A percentile compares a stretch with the other conserved stretches of the same genome.
Evolutionary conservation across 2,888 invertebrate species (phyloP).

Genomic region (Pristionchus maxplancki): DNA sequence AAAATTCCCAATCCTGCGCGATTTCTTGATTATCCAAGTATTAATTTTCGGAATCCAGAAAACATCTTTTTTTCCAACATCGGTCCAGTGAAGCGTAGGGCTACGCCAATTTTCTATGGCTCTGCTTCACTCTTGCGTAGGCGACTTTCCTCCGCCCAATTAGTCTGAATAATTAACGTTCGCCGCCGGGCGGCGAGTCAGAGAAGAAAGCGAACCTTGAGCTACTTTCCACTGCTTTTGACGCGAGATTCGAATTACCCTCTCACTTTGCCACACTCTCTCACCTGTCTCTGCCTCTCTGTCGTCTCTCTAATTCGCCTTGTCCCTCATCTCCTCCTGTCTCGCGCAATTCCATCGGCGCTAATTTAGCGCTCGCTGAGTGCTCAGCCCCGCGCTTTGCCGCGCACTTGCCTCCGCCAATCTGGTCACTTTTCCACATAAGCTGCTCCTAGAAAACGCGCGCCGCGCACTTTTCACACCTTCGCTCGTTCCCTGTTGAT

Average conservation of each 20-base stretch:
- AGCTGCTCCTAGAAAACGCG: background rate
- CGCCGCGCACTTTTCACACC: conserved; percentile 24
- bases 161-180: conserved; percentile 34
- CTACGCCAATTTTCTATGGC: too few species aligned
- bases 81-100: too few species aligned
- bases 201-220: conserved; percentile 26
- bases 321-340: background rate
- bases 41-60: too few species aligned
- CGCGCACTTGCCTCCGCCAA: conserved; percentile 26
- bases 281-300: conserved; percentile 23
- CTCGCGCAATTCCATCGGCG: background rate
- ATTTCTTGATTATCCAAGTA: too few species aligned
- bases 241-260: conserved; percentile 24
- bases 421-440: background rate
- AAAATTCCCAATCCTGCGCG: too few species aligned
- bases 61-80: too few species aligned
- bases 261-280: conserved; percentile 35
- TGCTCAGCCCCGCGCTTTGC: background rate
- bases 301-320: background rate
- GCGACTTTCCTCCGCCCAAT: background rate
- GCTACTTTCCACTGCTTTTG: conserved; percentile 37
- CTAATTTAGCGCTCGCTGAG: conserved; percentile 14
- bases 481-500: background rate
- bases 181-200: background rate
- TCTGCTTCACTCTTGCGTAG: background rate